phyloP scores from a whole-genome alignment of 2,113 vertebrate genomes.

The Pachycephala philippinensis region DNA sequence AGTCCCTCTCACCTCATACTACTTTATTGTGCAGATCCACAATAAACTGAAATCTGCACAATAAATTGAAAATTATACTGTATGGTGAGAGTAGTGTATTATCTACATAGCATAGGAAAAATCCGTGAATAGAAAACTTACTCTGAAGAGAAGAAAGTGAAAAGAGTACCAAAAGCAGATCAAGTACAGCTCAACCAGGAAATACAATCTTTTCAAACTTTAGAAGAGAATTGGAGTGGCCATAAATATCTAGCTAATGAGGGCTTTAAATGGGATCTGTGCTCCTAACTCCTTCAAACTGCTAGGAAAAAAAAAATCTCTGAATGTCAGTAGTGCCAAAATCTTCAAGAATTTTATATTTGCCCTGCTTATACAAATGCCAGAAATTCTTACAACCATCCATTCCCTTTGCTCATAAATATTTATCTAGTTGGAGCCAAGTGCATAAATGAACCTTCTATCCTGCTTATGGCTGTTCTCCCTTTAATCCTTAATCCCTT shows the following conservation, averaged over 20 bases:
- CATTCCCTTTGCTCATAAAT: slow-evolving; percentile 60
- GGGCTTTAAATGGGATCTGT: neutral
- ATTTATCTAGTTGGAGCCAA: slow-evolving; percentile 58
- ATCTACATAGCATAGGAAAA: neutral
- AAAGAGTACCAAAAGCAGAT: neutral
- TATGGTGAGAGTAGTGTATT: neutral
- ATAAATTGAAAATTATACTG: neutral
- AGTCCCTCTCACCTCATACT: neutral
- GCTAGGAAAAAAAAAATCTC: neutral
- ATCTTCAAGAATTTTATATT: neutral
- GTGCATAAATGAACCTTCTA: slow-evolving; percentile 50
- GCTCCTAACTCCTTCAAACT: neutral
- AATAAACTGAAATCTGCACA: neutral
- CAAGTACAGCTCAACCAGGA: neutral
- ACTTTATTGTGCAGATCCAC: neutral
- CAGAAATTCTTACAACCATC: slow-evolving; percentile 16
- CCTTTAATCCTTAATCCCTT: slow-evolving; percentile 71
- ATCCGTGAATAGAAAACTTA: neutral
- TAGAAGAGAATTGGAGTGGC: neutral
- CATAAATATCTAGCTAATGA: neutral
- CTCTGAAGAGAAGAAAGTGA: neutral
- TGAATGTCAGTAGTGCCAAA: neutral
- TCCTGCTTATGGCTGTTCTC: slow-evolving; percentile 38
- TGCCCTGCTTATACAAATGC: neutral
- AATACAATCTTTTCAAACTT: neutral